phyloP scores from a whole-genome alignment of 2,797 vertebrate genomes.

The Microctenopoma stevenorrisi region DNA sequence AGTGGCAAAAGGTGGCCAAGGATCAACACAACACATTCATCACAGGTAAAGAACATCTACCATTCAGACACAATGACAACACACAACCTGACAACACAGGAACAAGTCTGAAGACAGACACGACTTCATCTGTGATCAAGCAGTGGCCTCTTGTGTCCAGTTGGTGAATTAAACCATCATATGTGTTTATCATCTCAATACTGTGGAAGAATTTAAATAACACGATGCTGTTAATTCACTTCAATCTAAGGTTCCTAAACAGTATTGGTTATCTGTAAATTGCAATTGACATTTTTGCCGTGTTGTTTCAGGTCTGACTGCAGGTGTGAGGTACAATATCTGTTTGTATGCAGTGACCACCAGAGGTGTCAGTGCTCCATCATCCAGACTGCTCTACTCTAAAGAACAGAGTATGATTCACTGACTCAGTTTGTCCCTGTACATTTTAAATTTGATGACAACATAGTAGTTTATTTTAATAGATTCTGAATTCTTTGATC shows the following conservation, averaged over 20 bases:
- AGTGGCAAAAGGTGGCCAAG: conserved; percentile 77
- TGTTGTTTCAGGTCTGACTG: conserved; percentile 73
- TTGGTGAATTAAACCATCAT: conserved; percentile 5
- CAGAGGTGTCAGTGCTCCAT: conserved; percentile 74
- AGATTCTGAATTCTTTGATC: not conserved
- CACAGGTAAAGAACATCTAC: conserved; percentile 71
- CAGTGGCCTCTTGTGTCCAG: conserved; percentile 56
- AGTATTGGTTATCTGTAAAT: not conserved
- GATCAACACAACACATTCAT: conserved; percentile 66
- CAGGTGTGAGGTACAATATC: conserved; percentile 72
- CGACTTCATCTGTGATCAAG: not conserved
- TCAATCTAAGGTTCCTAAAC: not conserved
- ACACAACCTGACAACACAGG: not conserved
- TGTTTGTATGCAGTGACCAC: conserved; percentile 82
- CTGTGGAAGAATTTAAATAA: not conserved
- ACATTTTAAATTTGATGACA: not conserved
- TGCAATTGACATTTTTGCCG: not conserved
- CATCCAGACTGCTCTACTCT: conserved; percentile 71
- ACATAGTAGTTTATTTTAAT: not conserved
- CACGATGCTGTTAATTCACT: not conserved
- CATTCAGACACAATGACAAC: not conserved
- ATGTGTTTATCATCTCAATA: not conserved
- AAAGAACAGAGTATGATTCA: conserved; percentile 78
- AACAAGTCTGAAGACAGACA: not conserved
- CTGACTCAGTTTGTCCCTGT: not conserved